Base-by-base conservation (phyloP, 2,113 vertebrate genomes). In the Montifringilla adamsi region DNA sequence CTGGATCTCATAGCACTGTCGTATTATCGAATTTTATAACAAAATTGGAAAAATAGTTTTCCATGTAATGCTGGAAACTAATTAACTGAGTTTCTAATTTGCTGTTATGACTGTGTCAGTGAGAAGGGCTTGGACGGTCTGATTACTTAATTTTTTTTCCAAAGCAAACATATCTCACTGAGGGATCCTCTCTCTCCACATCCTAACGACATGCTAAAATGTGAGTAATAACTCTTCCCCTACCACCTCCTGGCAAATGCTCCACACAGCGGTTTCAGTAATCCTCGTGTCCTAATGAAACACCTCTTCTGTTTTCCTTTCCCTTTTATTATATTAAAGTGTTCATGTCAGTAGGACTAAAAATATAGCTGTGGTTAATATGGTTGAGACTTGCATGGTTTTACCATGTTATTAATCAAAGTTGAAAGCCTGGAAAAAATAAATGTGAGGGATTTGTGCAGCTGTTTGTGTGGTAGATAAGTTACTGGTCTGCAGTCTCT, bases 371-470 rank as follows among this genome's bases (percentile, higher is more conserved):
- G 60, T 84, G 78, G 79, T 95, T 97, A 88, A 82, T 94, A 95
- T 39, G 87, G 67, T 68, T 87, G 86, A 87, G 81, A 30, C 89
- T 90, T 85, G 87, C 77, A 37, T 90, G 69, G 89, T 91, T 97
- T 84, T 89, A 59, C 91, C 49, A 41, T 93, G 87, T 93, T 96
- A 95, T 96, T 97, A 96, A 96, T 96, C 91, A 96, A 92, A 97
- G 94, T 79, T 94, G 92, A 97, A 97, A 95, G 89, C 88, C 90
- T 96, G 91, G 89, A 96, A 97, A 97, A 95, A 97, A 97, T 77
- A 97, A 94, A 94, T 89, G 60, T 56, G 76, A 82, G 86, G 64
- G 88, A 87, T 97, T 94, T 97, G 92, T 86, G 85, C 74, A 18
- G 73, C 94, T 95, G 86, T 95, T 88, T 96, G 81, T 78, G 33